These are phyloP conservation scores for Hirudo medicinalis DNA, from an alignment of 1,140 invertebrate genomes.

Conservation along the genomic window DNA sequence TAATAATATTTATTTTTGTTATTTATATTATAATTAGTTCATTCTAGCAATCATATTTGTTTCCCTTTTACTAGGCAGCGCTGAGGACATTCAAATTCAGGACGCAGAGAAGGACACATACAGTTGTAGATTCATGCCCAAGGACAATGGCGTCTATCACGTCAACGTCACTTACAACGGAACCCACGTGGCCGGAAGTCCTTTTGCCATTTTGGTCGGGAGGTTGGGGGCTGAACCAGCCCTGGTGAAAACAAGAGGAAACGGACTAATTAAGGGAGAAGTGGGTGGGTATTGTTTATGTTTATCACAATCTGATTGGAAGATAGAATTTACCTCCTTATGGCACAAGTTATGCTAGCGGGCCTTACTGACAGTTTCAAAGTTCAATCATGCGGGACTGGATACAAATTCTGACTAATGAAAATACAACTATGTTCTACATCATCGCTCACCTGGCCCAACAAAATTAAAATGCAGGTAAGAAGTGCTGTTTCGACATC, in stretches of 20 bases:
- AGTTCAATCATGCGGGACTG: no score
- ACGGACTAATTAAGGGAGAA: slow-evolving; percentile 34
- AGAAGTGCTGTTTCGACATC: slow-evolving; percentile 86
- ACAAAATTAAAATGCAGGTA: slow-evolving; percentile 43
- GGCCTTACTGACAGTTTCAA: no score
- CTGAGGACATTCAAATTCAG: slow-evolving; percentile 91
- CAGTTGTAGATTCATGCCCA: slow-evolving; percentile 66
- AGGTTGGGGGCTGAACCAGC: slow-evolving; percentile 60
- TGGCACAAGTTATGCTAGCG: no score
- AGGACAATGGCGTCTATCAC: slow-evolving; percentile 91
- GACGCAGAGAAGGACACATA: slow-evolving; percentile 57
- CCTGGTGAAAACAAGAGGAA: slow-evolving; percentile 34
- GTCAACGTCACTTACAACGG: slow-evolving; percentile 88
- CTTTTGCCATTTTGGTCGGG: slow-evolving; percentile 81
- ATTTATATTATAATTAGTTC: background rate
- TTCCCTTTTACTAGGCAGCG: slow-evolving; percentile 29
- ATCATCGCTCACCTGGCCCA: background rate
- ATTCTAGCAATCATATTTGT: background rate
- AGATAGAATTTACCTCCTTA: no score
- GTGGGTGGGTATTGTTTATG: slow-evolving; percentile 27
- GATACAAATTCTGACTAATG: no score
- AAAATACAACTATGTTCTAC: background rate
- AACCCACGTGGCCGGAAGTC: slow-evolving; percentile 83
- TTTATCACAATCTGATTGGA: background rate
- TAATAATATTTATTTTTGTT: slow-evolving; percentile 3